Percentiles rank a stretch among this genome's conserved stretches.
These are phyloP conservation scores for Paracanthobrama guichenoti DNA, from an alignment of 2,113 vertebrate species.

Conservation along the genomic window DNA sequence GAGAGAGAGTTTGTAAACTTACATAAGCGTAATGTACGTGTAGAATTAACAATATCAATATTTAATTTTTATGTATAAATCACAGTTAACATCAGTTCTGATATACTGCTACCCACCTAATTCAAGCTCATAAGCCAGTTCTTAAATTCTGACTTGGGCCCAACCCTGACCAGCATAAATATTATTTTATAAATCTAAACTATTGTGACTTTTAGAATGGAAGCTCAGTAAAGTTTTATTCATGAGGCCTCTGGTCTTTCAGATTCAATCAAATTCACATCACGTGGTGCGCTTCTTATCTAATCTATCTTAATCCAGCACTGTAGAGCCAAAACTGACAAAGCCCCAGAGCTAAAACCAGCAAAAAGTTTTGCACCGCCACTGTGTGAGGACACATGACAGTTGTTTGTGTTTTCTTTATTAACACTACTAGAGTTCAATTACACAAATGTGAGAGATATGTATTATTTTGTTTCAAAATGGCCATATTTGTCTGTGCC, in stretches of 20 bases:
- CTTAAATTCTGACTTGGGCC: neutral
- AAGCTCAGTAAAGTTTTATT: neutral
- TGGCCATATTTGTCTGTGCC: neutral
- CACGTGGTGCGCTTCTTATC: conserved; percentile 8
- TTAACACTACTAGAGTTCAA: conserved; percentile 13
- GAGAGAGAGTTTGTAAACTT: too few relatives aligned
- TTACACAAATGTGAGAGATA: neutral
- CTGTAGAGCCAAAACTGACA: neutral
- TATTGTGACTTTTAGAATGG: neutral
- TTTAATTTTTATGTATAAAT: neutral
- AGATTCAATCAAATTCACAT: conserved; percentile 9
- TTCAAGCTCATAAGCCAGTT: neutral
- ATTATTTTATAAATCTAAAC: neutral
- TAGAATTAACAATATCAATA: neutral
- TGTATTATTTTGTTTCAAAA: neutral
- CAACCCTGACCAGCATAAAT: neutral
- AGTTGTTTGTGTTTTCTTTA: conserved; percentile 11
- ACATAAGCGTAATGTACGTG: neutral
- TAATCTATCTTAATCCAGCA: neutral
- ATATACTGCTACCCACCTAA: neutral
- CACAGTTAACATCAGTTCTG: neutral
- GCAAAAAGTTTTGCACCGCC: neutral
- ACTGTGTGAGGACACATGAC: neutral
- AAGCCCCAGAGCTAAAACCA: neutral
- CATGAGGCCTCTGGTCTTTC: conserved; percentile 11